These are phyloP conservation scores for Rhabdophis nuchalis DNA, from an alignment of 2,797 vertebrate genomes.

Conservation along the genomic window DNA sequence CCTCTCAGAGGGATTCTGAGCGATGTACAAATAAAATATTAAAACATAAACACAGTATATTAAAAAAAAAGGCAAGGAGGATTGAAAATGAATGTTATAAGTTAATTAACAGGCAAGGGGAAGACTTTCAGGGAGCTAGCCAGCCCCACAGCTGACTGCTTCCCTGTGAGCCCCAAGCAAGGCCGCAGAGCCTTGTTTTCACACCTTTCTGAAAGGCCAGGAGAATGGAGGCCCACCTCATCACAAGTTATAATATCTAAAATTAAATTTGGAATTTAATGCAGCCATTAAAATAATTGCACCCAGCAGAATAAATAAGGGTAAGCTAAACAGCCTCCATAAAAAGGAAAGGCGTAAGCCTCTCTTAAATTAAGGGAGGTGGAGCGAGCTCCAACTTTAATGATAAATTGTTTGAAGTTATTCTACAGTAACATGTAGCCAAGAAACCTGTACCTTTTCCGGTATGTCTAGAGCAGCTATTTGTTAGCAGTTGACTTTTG, in stretches of 20 bases:
- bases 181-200: neutral
- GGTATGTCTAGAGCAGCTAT: slow-evolving; percentile 23
- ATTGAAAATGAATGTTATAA: neutral
- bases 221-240: neutral
- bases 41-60: neutral
- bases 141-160: neutral
- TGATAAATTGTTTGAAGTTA: neutral
- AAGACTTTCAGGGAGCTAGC: neutral
- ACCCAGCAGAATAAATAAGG: neutral
- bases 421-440: slow-evolving; percentile 6
- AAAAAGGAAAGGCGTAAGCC: neutral
- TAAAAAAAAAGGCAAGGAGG: neutral
- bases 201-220: neutral
- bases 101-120: neutral
- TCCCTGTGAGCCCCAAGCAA: neutral
- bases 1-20: neutral
- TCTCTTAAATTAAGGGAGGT: neutral
- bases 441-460: slow-evolving; percentile 26
- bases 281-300: neutral
- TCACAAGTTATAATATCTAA: neutral
- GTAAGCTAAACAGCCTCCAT: neutral
- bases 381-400: neutral
- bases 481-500: neutral
- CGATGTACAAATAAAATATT: neutral
- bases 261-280: neutral